A percentile compares a stretch with the other conserved stretches of the same genome.
These are phyloP conservation scores for Anhinga anhinga DNA, from an alignment of 2,113 vertebrate genomes.

Conservation along the genomic window DNA sequence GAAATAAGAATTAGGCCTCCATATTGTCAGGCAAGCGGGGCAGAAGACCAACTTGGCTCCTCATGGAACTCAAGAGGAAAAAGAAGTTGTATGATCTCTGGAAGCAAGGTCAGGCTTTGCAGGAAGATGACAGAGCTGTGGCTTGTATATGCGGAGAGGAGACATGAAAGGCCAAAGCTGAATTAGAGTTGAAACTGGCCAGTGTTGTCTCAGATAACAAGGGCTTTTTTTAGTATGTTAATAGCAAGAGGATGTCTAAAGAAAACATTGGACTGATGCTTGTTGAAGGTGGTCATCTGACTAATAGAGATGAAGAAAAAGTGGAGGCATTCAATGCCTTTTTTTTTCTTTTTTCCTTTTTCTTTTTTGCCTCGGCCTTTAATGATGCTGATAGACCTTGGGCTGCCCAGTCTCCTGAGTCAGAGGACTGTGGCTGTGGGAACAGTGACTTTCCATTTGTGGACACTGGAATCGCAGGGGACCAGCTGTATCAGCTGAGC, in stretches of 20 bases:
- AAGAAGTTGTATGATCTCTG: not conserved
- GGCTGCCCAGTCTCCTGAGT: not conserved
- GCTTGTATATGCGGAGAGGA: not conserved
- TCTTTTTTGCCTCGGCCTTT: not conserved
- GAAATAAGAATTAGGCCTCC: not conserved
- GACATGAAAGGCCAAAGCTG: not conserved
- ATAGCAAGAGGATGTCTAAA: not conserved
- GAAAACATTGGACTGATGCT: not conserved
- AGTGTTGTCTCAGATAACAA: not conserved
- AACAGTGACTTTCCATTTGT: not conserved
- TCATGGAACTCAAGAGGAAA: not conserved
- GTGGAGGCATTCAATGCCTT: not conserved
- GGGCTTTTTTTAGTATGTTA: not conserved
- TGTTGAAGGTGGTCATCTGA: not conserved
- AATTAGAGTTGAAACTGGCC: not conserved
- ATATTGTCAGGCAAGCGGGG: not conserved
- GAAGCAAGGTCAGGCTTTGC: not conserved
- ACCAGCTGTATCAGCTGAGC: not conserved
- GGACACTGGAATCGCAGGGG: not conserved
- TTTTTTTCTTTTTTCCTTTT: not conserved
- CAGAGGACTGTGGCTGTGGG: not conserved
- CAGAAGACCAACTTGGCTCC: not conserved
- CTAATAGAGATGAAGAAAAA: not conserved
- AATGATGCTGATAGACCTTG: not conserved
- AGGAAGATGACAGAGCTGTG: not conserved